These are phyloP conservation scores for Drosophila lowei DNA, from an alignment of 1,140 invertebrate genomes.

Conservation along the genomic window DNA sequence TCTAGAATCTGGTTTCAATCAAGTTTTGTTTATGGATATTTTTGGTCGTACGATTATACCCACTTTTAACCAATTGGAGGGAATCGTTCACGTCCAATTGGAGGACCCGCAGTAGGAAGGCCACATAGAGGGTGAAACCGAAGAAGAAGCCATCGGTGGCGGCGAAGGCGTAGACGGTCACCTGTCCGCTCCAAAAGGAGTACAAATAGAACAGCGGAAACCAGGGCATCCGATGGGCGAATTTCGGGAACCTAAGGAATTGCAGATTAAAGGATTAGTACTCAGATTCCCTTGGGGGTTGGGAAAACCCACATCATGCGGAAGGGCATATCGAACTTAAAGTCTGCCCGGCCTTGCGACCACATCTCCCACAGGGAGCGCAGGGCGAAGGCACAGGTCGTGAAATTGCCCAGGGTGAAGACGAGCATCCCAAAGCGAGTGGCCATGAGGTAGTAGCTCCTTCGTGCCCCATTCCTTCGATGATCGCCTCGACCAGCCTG, in stretches of 20 bases:
- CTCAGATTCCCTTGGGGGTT: neutral
- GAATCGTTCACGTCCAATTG: constrained; percentile 42
- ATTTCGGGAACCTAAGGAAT: constrained; percentile 39
- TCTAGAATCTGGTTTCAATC: too few relatives aligned
- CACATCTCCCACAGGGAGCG: constrained; percentile 66
- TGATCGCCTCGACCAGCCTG: constrained; percentile 4
- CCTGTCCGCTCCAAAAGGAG: constrained; percentile 61
- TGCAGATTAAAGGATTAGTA: neutral
- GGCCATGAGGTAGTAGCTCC: constrained; percentile 37
- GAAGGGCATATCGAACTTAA: constrained; percentile 67
- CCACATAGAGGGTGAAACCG: constrained; percentile 59
- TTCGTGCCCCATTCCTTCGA: neutral
- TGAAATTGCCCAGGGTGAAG: constrained; percentile 54
- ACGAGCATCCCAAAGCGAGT: constrained; percentile 56
- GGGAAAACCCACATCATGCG: constrained; percentile 47
- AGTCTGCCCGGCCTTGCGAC: constrained; percentile 15
- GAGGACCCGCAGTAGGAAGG: constrained; percentile 42
- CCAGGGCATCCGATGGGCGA: constrained; percentile 53
- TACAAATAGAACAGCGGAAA: constrained; percentile 58
- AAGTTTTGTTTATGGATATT: neutral
- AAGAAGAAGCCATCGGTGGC: constrained; percentile 68
- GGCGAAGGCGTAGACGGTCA: constrained; percentile 61
- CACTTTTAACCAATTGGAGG: constrained; percentile 17
- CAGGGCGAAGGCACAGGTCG: constrained; percentile 52
- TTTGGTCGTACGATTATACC: neutral